These are phyloP conservation scores for Drosophila pectinifera DNA, from an alignment of 1,140 invertebrate species.

Conservation along the genomic window DNA sequence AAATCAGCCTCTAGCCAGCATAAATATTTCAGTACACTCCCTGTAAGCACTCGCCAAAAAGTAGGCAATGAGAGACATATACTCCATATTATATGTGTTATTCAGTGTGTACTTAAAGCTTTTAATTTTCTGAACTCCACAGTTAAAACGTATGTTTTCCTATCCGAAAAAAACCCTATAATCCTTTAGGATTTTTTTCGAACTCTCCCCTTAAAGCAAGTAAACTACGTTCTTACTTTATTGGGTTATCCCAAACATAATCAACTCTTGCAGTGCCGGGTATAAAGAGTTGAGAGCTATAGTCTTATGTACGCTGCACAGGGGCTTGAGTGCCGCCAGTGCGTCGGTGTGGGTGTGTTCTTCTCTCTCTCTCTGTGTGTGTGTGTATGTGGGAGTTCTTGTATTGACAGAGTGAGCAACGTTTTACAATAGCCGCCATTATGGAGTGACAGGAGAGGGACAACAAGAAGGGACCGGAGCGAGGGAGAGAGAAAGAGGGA, in stretches of 20 bases:
- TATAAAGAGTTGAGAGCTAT: constrained; percentile 32
- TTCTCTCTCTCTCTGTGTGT: constrained; percentile 4
- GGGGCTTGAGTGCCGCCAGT: constrained; percentile 17
- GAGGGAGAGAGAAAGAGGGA: constrained; percentile 17
- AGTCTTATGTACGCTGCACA: constrained; percentile 8
- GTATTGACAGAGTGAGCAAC: constrained; percentile 56
- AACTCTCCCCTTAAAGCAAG: too few species aligned
- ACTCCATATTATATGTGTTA: too few species aligned
- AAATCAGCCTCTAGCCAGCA: too few species aligned
- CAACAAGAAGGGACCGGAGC: neutral
- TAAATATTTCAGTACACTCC: too few species aligned
- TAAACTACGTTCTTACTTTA: neutral
- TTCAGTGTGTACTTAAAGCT: too few species aligned
- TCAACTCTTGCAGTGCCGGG: constrained; percentile 1
- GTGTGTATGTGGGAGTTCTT: constrained; percentile 58
- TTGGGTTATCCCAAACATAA: constrained; percentile 8
- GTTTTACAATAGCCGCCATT: constrained; percentile 58
- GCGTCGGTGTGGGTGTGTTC: constrained; percentile 14
- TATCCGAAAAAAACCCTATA: neutral
- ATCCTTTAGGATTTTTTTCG: neutral
- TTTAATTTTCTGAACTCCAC: too few species aligned
- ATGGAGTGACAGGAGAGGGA: constrained; percentile 27
- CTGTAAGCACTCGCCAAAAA: too few species aligned
- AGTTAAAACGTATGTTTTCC: neutral
- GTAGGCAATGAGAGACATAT: too few species aligned